These are phyloP conservation scores for Toxonevra muliebris DNA, from an alignment of 2,888 invertebrate species.

Conservation along the genomic window DNA sequence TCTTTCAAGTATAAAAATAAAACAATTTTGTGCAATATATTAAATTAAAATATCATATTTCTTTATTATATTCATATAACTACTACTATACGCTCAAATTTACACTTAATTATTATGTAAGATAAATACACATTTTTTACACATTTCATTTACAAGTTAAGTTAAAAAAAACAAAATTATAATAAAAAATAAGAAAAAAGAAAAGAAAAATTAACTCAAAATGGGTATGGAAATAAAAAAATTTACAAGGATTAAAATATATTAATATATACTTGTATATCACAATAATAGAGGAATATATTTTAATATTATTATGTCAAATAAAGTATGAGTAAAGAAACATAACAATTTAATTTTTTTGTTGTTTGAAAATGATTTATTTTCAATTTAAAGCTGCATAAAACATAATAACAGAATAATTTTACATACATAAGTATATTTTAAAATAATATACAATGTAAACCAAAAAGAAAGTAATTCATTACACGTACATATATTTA, in stretches of 20 bases:
- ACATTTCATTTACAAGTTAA: slow-evolving; percentile 17
- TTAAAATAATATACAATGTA: not conserved
- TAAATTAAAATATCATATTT: too few species aligned
- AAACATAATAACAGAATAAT: too few species aligned
- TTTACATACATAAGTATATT: slow-evolving; percentile 2
- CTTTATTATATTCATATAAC: too few species aligned
- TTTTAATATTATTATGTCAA: slow-evolving; percentile 41
- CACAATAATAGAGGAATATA: slow-evolving; percentile 61
- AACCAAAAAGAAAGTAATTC: not conserved
- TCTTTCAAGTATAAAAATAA: too few species aligned
- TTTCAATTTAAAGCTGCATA: too few species aligned
- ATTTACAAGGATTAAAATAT: slow-evolving; percentile 27
- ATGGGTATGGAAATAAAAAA: slow-evolving; percentile 6
- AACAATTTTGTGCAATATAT: too few species aligned
- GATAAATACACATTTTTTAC: not conserved
- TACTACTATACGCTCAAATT: not conserved
- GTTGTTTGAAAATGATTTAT: too few species aligned
- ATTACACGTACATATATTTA: not conserved
- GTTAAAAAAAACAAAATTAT: not conserved
- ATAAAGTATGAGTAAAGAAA: not conserved
- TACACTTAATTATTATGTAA: not conserved
- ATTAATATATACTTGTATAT: slow-evolving; percentile 50
- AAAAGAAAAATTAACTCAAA: slow-evolving; percentile 11
- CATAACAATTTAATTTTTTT: not conserved
- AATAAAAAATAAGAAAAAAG: slow-evolving; percentile 4